Evolutionary conservation across 2,888 invertebrate species (phyloP).

Genomic region (Myopa tessellatipennis): DNA sequence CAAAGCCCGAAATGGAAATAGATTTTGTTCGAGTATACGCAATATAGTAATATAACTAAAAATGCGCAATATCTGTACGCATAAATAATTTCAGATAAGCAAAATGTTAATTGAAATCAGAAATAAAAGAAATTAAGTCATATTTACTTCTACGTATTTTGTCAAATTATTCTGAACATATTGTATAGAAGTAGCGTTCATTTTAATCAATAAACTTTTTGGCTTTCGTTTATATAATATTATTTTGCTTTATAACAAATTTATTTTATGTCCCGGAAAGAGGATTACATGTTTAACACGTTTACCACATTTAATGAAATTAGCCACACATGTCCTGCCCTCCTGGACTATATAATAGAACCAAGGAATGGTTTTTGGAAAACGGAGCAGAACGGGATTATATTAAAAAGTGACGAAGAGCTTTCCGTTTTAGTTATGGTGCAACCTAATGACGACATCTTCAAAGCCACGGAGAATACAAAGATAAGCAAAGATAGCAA

Average conservation of each 20-base stretch:
- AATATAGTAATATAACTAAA: constrained; percentile 45
- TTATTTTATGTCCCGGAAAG: no score
- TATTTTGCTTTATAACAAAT: no score
- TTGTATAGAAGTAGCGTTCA: no score
- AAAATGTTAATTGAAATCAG: no score
- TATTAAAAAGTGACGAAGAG: constrained; percentile 47
- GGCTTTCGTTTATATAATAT: no score
- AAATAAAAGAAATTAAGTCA: no score
- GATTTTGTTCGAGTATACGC: constrained; percentile 66
- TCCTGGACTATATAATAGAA: constrained; percentile 14
- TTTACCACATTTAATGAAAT: no score
- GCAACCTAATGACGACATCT: constrained; percentile 54
- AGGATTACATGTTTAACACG: no score
- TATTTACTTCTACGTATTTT: no score
- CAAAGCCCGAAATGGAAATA: constrained; percentile 65
- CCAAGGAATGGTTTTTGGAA: constrained; percentile 7
- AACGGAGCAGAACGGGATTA: background rate
- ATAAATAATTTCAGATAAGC: no score
- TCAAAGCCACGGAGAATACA: constrained; percentile 33
- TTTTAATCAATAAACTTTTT: no score
- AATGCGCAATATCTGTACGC: background rate
- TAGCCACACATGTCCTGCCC: constrained; percentile 18
- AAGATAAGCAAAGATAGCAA: constrained; percentile 31
- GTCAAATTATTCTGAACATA: no score
- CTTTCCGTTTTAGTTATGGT: constrained; percentile 55